Evolutionary conservation across 1,140 invertebrate species (phyloP).

Genomic region (Teleogryllus occipitalis): DNA sequence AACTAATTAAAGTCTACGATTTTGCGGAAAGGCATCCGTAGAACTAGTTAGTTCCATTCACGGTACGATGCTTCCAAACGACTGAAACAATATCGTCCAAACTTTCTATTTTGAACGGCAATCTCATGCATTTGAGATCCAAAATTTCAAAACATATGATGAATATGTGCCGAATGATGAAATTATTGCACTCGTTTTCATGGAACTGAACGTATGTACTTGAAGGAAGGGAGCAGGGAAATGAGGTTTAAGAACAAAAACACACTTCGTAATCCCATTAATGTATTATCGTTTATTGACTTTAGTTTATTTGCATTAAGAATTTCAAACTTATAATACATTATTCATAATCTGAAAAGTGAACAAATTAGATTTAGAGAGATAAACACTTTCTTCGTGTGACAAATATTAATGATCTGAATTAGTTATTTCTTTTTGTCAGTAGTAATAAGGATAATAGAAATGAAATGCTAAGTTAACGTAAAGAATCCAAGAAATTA

Average conservation of each 20-base stretch:
- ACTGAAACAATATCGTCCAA: too few relatives aligned
- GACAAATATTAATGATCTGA: too few relatives aligned
- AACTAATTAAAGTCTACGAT: not conserved
- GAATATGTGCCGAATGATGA: too few relatives aligned
- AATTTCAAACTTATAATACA: not conserved
- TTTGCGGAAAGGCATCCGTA: not conserved
- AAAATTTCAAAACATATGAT: too few relatives aligned
- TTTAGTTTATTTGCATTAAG: not conserved
- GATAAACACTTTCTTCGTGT: too few relatives aligned
- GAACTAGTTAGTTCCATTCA: not conserved
- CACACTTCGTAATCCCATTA: not conserved
- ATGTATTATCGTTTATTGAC: conserved; percentile 1
- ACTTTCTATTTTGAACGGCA: too few relatives aligned
- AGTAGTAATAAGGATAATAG: not conserved
- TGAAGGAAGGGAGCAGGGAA: not conserved
- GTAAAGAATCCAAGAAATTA: not conserved
- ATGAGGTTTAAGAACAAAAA: not conserved
- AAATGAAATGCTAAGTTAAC: not conserved
- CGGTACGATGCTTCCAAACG: not conserved
- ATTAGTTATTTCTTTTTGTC: too few relatives aligned
- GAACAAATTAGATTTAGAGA: not conserved
- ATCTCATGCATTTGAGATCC: too few relatives aligned
- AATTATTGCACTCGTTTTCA: too few relatives aligned
- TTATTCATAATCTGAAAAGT: not conserved
- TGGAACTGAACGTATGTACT: too few relatives aligned